Base-by-base conservation (phyloP, 1,140 invertebrate genomes). In the Zaprionus gabonicus region DNA sequence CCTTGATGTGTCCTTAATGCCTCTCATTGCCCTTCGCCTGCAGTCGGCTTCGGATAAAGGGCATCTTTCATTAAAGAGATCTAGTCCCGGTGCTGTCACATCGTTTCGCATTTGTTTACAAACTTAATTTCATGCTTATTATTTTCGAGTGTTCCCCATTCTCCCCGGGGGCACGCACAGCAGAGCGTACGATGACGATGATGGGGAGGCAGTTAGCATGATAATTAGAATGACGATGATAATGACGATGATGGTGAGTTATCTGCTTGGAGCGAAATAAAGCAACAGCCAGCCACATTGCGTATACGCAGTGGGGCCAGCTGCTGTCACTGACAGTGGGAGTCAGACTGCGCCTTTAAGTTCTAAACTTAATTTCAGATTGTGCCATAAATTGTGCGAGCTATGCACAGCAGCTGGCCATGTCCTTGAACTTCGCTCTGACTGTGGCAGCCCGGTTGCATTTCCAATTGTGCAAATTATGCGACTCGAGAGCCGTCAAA, bases 381-480 rank as follows among this genome's bases (percentile, higher is more conserved):
- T 58, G 56, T 65, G 49, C 71, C 60, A 69, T 60, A 34, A 34
- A 44, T 57, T 60, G 44, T 65, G 59, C 31, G 15, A 34, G 9
- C 31, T 34, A 34, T 34, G 31, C 31, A 27, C 41, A 66, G 58
- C 60, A 66, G 60, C 60, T 59, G 76, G 62, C 63, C 67, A 75
- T 81, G 79, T 81, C 79, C 79, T 81, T 81, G 79, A 81, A 81
- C 79, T 81, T 76, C 41, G 41, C 62, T 65, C 57, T 65, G 10
- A 36, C n/a, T 66, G 31, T 34, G 44, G 53, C 62, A 31, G 57
- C 41, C 62, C 57, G n/a, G 66, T 67, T 80, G 80, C 77, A 80
- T 80, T 80, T 80, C 15, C 70, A 80, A 82, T 82, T 82, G 75
- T 77, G 78, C 73, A 77, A 82, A 82, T 82, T 82, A 80, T 77